Base-by-base conservation (phyloP, 2,797 vertebrate species). In the Sebastes wilsoni region DNA sequence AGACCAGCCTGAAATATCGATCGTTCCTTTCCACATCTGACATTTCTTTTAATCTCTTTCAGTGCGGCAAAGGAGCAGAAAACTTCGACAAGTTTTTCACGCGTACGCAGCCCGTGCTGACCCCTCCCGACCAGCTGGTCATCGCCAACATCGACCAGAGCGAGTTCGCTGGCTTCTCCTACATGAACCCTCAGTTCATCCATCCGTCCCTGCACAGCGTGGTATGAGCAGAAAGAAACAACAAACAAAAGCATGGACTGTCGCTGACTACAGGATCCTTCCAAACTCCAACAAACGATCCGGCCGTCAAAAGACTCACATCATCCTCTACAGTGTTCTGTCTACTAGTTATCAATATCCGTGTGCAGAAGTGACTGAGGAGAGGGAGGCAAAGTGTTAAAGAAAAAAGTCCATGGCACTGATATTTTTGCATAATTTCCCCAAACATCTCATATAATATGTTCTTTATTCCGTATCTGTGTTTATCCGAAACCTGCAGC, bases 1-100 rank as follows among this genome's bases (percentile, higher is more conserved):
- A 46, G 16, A 46, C 42, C 42, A 46, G 42, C 42, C 42, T 16
- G 42, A 46, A 46, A 46, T 46, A 46, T 46, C 5, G 6, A 55
- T 18, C 1, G 3, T 10, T 42, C 20, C 5, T 69, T 11, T 25
- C 32, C 64, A 34, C 14, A 28, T 78, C 69, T 80, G 36, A 77
- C 27, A 2, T 52, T n/a, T 27, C 6, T 46, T 27, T 27, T 58
- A 5, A 68, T 82, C 59, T 75, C 73, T 88, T 80, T 66, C 96
- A 99, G 98, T 97, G 98, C 2, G 99, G 99, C 91, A 99, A 99
- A 94, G 98, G 96, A 32, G 99, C 98, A 0, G 99, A 99, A 86
- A 99, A 99, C 95, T 99, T 99, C 0, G 99, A 99, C 91, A 99
- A 99, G 90, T 99, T 99, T 93, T 99, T 99, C 92, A 99, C 99